A percentile compares a stretch with the other conserved stretches of the same genome.
These are phyloP conservation scores for Sweltsa coloradensis DNA, from an alignment of 1,140 invertebrate species.

Conservation along the genomic window DNA sequence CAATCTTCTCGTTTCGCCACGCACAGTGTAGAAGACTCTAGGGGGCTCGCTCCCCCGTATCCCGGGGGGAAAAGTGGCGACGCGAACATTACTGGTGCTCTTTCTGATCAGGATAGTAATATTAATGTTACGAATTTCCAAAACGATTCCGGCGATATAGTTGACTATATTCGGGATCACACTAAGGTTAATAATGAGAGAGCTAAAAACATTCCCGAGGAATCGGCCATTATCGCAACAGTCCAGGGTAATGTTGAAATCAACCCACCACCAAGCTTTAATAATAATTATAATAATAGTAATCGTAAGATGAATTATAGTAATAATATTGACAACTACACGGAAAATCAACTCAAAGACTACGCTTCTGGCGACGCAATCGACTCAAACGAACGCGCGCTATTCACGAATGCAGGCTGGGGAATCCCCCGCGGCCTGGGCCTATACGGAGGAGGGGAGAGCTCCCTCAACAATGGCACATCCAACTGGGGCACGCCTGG, in stretches of 20 bases:
- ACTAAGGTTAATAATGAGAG: constrained; percentile 23
- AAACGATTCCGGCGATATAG: constrained; percentile 1
- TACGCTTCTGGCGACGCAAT: constrained; percentile 21
- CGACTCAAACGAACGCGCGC: not conserved
- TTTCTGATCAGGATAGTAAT: constrained; percentile 13
- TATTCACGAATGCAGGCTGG: constrained; percentile 30
- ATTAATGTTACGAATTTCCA: constrained; percentile 9
- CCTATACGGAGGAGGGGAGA: constrained; percentile 64
- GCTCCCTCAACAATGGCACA: constrained; percentile 56
- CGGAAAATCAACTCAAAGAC: constrained; percentile 24
- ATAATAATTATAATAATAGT: constrained; percentile 23
- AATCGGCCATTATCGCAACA: constrained; percentile 37
- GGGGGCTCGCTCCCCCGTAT: not conserved
- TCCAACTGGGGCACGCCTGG: constrained; percentile 48
- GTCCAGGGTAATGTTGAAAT: constrained; percentile 44
- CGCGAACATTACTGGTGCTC: constrained; percentile 11
- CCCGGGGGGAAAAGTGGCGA: not conserved
- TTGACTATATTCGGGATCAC: constrained; percentile 9
- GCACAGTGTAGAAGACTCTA: not conserved
- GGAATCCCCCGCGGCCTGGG: constrained; percentile 43
- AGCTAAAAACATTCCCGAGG: constrained; percentile 45
- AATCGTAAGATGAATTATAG: not conserved
- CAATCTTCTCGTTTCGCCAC: constrained; percentile 6
- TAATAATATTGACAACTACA: constrained; percentile 15
- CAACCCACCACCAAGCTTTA: constrained; percentile 46